These are phyloP conservation scores for Coreius guichenoti DNA, from an alignment of 2,797 vertebrate genomes.

Conservation along the genomic window DNA sequence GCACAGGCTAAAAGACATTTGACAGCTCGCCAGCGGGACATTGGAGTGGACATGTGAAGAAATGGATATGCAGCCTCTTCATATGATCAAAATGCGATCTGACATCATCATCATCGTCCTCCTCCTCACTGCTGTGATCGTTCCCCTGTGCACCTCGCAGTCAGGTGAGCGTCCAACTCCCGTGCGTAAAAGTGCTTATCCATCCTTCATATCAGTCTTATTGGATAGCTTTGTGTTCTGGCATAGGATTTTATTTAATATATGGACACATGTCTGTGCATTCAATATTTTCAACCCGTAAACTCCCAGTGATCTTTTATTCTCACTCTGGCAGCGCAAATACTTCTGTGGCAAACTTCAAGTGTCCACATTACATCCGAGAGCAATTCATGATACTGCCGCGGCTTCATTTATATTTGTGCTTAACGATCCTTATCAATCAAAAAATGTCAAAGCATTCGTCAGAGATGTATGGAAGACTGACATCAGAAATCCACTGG, in stretches of 20 bases:
- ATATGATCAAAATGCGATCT: slow-evolving; percentile 72
- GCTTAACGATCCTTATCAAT: too few species aligned
- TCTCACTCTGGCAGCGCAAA: not conserved
- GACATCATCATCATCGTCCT: slow-evolving; percentile 63
- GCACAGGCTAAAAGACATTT: slow-evolving; percentile 43
- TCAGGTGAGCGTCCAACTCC: slow-evolving; percentile 74
- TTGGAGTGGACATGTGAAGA: slow-evolving; percentile 78
- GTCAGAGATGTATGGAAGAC: not conserved
- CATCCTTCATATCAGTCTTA: not conserved
- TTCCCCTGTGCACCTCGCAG: slow-evolving; percentile 73
- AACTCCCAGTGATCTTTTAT: not conserved
- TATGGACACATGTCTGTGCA: not conserved
- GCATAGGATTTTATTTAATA: not conserved
- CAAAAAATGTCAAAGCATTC: not conserved
- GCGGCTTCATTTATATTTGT: not conserved
- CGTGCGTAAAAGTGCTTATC: slow-evolving; percentile 50
- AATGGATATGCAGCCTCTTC: slow-evolving; percentile 63
- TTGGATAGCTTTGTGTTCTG: slow-evolving; percentile 17
- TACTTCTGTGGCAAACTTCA: slow-evolving; percentile 2
- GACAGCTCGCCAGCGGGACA: slow-evolving; percentile 66
- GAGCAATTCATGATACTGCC: not conserved
- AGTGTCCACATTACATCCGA: not conserved
- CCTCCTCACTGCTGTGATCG: slow-evolving; percentile 71
- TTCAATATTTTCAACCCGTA: not conserved
- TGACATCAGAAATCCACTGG: not conserved